These are phyloP conservation scores for Amiota communis DNA, from an alignment of 2,888 invertebrate genomes.

Conservation along the genomic window DNA sequence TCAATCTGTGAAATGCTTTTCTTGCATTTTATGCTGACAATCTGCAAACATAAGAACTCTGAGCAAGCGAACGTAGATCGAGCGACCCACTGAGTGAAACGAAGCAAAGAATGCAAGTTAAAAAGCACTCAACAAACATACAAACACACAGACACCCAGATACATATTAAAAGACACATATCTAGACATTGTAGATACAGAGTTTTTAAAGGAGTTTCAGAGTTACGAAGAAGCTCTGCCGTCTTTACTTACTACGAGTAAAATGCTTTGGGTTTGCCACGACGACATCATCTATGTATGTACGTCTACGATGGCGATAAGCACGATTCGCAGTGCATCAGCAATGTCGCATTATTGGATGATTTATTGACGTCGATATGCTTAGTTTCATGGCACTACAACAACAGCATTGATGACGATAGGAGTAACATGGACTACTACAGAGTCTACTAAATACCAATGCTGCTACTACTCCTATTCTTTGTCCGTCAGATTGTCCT, in stretches of 20 bases:
- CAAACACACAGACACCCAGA: background rate
- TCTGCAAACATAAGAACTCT: slow-evolving; percentile 43
- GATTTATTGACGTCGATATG: slow-evolving; percentile 73
- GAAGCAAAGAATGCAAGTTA: slow-evolving; percentile 14
- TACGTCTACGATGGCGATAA: background rate
- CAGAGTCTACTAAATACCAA: slow-evolving; percentile 24
- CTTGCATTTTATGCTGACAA: slow-evolving; percentile 59
- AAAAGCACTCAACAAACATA: slow-evolving; percentile 26
- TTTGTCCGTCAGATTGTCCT: background rate
- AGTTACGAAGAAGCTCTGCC: background rate
- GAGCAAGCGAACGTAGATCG: background rate
- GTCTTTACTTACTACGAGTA: too few relatives aligned
- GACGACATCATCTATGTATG: background rate
- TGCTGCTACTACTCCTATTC: background rate
- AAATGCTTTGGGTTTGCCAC: background rate
- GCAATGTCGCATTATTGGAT: slow-evolving; percentile 69
- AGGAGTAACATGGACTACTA: background rate
- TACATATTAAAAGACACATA: background rate
- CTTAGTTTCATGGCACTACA: slow-evolving; percentile 65
- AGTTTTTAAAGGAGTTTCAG: background rate
- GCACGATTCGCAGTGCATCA: slow-evolving; percentile 26
- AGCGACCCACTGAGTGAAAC: background rate
- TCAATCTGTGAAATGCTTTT: slow-evolving; percentile 60
- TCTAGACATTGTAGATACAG: background rate
- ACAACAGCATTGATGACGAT: background rate